Conservation (phyloP, 1,140 invertebrate genomes). For the Oedothorax gibbosus region DNA sequence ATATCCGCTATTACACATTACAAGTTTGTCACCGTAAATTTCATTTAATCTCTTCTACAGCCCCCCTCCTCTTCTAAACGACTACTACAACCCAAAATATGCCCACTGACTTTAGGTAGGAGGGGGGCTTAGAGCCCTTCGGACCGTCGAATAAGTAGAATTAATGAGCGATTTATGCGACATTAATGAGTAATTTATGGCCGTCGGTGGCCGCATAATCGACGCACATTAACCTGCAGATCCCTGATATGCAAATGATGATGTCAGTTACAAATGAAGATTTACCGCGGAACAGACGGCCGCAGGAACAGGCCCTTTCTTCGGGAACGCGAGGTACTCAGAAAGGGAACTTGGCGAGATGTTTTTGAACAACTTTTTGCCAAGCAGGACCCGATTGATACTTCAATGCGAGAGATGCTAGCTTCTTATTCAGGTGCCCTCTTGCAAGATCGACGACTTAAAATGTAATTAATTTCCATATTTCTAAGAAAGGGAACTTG, state of each 20-base stretch:
- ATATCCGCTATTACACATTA: too few relatives aligned
- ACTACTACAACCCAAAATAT: conserved; percentile 14
- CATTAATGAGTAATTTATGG: conserved; percentile 61
- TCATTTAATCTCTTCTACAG: conserved; percentile 22
- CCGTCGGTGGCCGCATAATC: conserved; percentile 53
- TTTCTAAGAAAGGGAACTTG: too few relatives aligned
- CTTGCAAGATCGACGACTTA: too few relatives aligned
- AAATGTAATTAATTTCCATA: too few relatives aligned
- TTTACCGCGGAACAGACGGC: conserved; percentile 47
- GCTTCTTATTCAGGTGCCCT: too few relatives aligned
- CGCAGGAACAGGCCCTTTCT: background rate
- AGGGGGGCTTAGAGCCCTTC: conserved; percentile 43
- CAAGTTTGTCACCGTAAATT: conserved; percentile 27
- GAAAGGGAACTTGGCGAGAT: background rate
- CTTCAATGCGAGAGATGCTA: too few relatives aligned
- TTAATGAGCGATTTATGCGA: conserved; percentile 61
- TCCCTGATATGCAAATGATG: conserved; percentile 60
- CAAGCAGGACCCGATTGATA: too few relatives aligned
- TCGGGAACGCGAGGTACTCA: background rate
- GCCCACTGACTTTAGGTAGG: background rate
- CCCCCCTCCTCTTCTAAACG: conserved; percentile 7
- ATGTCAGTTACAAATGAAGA: conserved; percentile 61
- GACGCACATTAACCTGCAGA: conserved; percentile 56
- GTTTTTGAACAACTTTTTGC: background rate
- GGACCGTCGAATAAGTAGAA: conserved; percentile 57